Evolutionary conservation across 2,888 invertebrate genomes (phyloP).

Genomic region (Adela reaumurella): DNA sequence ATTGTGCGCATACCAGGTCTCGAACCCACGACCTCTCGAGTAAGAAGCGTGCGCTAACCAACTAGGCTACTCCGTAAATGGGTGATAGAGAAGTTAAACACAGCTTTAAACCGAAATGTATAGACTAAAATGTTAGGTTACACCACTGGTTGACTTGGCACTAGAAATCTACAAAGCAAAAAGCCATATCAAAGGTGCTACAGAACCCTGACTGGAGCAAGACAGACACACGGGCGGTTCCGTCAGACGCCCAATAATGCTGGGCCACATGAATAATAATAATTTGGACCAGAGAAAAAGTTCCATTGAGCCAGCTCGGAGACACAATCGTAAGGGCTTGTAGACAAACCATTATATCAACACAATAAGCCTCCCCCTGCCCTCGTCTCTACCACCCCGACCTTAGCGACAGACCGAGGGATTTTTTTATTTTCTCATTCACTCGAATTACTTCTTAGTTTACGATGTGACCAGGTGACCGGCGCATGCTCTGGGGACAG

Average conservation of each 20-base stretch:
- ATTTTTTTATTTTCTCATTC: constrained; percentile 24
- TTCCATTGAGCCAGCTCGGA: constrained; percentile 25
- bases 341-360: constrained; percentile 46
- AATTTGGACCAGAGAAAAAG: constrained; percentile 29
- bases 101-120: too few relatives aligned
- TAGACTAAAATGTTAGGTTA: too few relatives aligned
- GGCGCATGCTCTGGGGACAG: neutral
- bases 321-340: constrained; percentile 44
- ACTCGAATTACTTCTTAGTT: constrained; percentile 26
- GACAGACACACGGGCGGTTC: neutral
- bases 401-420: neutral
- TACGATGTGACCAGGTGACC: constrained; percentile 17
- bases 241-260: constrained; percentile 2
- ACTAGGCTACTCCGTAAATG: too few relatives aligned
- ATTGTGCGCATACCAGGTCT: too few relatives aligned
- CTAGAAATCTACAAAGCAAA: too few relatives aligned
- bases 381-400: constrained; percentile 9
- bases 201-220: too few relatives aligned
- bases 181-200: too few relatives aligned
- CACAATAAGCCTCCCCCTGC: constrained; percentile 38
- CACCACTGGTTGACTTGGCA: too few relatives aligned
- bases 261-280: constrained; percentile 46
- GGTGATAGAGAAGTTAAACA: too few relatives aligned
- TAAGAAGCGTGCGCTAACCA: too few relatives aligned
- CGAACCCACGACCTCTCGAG: too few relatives aligned